Evolutionary conservation across 2,113 vertebrate species (phyloP).

Genomic region (Hyaena hyaena): DNA sequence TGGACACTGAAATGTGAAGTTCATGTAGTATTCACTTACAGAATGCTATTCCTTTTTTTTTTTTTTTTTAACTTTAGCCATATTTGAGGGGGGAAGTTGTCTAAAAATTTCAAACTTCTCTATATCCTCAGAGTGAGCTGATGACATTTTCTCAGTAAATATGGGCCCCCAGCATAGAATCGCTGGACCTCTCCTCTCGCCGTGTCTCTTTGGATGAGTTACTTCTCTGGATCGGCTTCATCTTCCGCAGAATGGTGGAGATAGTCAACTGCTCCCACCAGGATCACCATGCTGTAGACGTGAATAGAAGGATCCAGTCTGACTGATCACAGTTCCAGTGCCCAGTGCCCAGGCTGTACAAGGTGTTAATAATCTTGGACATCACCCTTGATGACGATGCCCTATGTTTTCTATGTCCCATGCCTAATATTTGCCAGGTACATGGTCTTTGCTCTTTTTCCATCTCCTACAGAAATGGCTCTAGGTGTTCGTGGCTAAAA

Average conservation of each 20-base stretch:
- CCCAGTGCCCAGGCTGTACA: background rate
- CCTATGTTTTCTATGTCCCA: accelerated
- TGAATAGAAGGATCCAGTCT: background rate
- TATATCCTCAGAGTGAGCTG: background rate
- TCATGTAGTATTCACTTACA: background rate
- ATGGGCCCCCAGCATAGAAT: accelerated
- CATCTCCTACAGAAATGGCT: background rate
- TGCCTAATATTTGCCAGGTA: background rate
- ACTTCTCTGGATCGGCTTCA: background rate
- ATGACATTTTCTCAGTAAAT: background rate
- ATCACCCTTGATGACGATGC: accelerated
- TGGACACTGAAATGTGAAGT: background rate
- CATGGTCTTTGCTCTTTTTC: background rate
- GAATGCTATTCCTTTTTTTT: background rate
- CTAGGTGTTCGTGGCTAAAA: background rate
- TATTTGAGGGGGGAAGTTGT: background rate
- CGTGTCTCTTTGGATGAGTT: background rate
- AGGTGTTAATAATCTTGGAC: too few species aligned
- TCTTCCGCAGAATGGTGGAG: background rate
- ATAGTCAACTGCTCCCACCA: background rate
- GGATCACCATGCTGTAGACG: background rate
- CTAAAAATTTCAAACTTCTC: background rate
- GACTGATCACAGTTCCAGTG: accelerated
- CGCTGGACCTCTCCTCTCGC: background rate
- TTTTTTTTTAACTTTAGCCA: background rate